Evolutionary conservation across 2,888 invertebrate species (phyloP).

Genomic region (Lycaena phlaeas): DNA sequence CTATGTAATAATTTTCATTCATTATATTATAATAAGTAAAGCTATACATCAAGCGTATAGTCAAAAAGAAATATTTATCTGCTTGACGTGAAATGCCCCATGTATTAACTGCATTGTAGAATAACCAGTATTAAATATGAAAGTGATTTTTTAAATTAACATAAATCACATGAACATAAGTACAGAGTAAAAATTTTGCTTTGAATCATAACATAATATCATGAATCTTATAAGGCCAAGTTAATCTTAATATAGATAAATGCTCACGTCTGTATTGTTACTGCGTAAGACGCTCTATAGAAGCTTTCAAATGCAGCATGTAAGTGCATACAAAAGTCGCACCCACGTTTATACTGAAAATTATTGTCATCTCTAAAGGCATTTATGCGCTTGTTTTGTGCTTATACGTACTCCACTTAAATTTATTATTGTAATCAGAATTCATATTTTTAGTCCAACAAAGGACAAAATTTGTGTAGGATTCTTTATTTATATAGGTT

Average conservation of each 20-base stretch:
- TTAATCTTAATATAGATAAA: conserved; percentile 6
- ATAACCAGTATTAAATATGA: too few relatives aligned
- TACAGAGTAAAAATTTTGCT: not conserved
- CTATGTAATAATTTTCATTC: too few relatives aligned
- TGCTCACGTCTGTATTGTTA: conserved; percentile 7
- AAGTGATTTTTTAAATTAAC: too few relatives aligned
- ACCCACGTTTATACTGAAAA: conserved; percentile 16
- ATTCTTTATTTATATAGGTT: too few relatives aligned
- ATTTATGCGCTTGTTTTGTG: conserved; percentile 5
- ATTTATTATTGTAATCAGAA: not conserved
- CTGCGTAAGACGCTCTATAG: conserved; percentile 9
- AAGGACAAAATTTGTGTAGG: too few relatives aligned
- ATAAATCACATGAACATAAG: conserved; percentile 7
- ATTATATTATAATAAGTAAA: too few relatives aligned
- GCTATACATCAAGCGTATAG: too few relatives aligned
- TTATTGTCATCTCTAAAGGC: conserved; percentile 13
- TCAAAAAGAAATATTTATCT: too few relatives aligned
- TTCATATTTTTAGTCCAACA: not conserved
- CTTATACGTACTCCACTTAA: not conserved
- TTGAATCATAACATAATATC: conserved; percentile 11
- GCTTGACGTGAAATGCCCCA: too few relatives aligned
- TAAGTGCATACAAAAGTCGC: conserved; percentile 17
- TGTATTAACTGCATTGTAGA: too few relatives aligned
- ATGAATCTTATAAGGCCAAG: conserved; percentile 1
- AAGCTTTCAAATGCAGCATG: conserved; percentile 16